phyloP scores from a whole-genome alignment of 2,888 invertebrate genomes.

The Phortica okadai region DNA sequence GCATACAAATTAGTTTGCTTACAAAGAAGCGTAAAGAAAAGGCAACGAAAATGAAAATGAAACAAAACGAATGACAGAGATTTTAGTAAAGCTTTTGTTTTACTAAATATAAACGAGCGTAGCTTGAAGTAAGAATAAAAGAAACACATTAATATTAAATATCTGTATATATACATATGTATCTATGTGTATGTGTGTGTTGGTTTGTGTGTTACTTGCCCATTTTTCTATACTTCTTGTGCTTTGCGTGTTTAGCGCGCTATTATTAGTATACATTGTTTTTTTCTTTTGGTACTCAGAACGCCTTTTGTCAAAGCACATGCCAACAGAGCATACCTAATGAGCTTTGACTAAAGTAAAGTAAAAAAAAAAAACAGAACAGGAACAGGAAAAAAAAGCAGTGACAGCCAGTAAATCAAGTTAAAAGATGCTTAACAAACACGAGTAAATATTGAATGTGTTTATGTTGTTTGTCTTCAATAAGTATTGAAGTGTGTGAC shows the following conservation, averaged over 20 bases:
- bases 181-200: neutral
- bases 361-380: neutral
- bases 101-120: neutral
- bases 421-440: conserved; percentile 38
- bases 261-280: conserved; percentile 13
- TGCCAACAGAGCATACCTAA: conserved; percentile 21
- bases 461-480: neutral
- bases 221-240: neutral
- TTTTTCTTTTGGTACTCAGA: neutral
- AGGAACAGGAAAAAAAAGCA: neutral
- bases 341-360: neutral
- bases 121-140: neutral
- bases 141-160: conserved; percentile 31
- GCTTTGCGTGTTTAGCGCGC: neutral
- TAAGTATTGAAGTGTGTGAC: neutral
- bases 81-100: conserved; percentile 13
- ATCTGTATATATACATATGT: neutral
- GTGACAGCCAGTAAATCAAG: conserved; percentile 43
- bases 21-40: neutral
- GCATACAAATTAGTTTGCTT: conserved; percentile 31
- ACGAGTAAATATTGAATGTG: conserved; percentile 25
- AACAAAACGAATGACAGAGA: conserved; percentile 9
- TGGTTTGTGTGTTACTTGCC: neutral
- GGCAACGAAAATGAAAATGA: neutral
- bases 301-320: neutral